phyloP scores from a whole-genome alignment of 2,797 vertebrate species.

The Momotus momota region DNA sequence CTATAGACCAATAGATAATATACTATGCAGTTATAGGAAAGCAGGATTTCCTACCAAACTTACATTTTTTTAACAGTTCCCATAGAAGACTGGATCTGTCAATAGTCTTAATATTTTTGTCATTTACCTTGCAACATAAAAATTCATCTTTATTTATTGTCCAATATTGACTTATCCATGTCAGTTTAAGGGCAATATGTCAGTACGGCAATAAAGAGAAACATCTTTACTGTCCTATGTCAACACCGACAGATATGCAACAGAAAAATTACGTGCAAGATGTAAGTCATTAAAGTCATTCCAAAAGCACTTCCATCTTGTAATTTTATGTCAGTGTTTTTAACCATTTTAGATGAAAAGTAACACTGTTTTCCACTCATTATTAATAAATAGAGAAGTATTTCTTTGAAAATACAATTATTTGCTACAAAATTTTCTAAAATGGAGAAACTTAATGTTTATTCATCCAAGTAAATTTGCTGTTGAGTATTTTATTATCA shows the following conservation, averaged over 20 bases:
- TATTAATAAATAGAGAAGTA: neutral
- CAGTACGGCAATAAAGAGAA: neutral
- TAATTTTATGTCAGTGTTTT: neutral
- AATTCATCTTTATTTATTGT: neutral
- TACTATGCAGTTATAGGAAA: rapidly evolving
- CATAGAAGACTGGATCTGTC: neutral
- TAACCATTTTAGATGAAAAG: neutral
- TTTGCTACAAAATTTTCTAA: neutral
- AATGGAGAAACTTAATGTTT: neutral
- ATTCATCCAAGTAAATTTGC: neutral
- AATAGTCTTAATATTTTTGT: neutral
- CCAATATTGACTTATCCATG: neutral
- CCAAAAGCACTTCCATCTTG: neutral
- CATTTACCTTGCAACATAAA: neutral
- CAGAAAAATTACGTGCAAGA: neutral
- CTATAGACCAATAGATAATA: neutral
- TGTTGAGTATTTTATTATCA: neutral
- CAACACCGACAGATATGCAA: neutral
- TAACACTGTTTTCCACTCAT: neutral
- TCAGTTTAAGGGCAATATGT: neutral
- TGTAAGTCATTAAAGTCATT: neutral
- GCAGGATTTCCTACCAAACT: neutral
- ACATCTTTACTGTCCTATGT: neutral
- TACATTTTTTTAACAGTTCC: neutral
- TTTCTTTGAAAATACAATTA: neutral